These are phyloP conservation scores for Asarcornis scutulata DNA, from an alignment of 2,113 vertebrate species.

Conservation along the genomic window DNA sequence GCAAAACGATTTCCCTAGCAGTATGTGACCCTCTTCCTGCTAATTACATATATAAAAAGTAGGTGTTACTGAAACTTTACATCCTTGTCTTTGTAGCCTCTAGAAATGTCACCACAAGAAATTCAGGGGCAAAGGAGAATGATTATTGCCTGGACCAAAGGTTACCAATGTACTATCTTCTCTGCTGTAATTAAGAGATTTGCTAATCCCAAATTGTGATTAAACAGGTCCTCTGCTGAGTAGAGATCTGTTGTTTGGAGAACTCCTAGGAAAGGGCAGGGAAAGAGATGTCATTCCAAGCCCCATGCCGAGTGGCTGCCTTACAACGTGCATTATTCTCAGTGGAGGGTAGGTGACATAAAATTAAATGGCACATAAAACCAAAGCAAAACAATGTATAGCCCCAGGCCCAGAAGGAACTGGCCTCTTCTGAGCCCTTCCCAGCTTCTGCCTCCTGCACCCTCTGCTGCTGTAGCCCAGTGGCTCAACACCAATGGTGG, in stretches of 20 bases:
- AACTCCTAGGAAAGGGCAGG: background rate
- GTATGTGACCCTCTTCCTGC: background rate
- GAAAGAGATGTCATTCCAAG: background rate
- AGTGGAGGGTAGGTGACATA: rapidly evolving
- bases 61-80: background rate
- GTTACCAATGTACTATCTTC: background rate
- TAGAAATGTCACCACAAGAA: background rate
- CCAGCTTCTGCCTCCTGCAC: background rate
- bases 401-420: background rate
- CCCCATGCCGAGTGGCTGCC: rapidly evolving
- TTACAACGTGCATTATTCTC: background rate
- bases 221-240: background rate
- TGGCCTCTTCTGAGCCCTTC: background rate
- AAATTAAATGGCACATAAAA: background rate
- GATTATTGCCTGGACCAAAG: background rate
- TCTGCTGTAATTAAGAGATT: background rate
- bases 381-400: background rate
- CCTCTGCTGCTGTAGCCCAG: background rate
- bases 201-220: background rate
- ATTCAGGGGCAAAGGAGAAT: background rate
- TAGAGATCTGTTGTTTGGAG: background rate
- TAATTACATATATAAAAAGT: background rate
- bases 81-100: slow-evolving; percentile 2
- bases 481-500: background rate
- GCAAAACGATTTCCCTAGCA: slow-evolving; percentile 1